Conservation (phyloP, 2,888 invertebrate species). For the Suillia variegata region DNA sequence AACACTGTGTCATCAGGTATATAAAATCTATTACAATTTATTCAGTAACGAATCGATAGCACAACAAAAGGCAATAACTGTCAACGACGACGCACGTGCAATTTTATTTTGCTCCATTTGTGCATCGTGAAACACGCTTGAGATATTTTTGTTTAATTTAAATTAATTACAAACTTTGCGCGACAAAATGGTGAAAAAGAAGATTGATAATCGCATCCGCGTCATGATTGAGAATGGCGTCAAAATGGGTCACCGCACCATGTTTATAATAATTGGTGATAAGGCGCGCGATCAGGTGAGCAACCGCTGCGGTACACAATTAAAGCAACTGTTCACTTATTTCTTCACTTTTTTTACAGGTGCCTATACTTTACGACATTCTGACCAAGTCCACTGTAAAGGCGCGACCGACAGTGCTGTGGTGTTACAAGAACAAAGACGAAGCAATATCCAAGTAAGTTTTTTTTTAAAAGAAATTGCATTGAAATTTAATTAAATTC, state of each 20-base stretch:
- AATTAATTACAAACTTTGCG: too few species aligned
- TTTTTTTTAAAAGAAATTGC: background rate
- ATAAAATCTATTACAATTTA: too few species aligned
- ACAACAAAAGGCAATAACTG: constrained; percentile 9
- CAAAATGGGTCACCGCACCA: constrained; percentile 83
- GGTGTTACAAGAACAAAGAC: constrained; percentile 97
- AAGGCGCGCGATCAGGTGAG: constrained; percentile 92
- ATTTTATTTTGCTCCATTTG: too few species aligned
- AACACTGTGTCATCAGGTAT: too few species aligned
- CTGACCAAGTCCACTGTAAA: constrained; percentile 92
- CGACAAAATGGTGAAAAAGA: constrained; percentile 86
- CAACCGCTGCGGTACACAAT: constrained; percentile 7
- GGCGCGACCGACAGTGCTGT: constrained; percentile 90
- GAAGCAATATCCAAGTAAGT: constrained; percentile 82
- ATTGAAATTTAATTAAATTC: background rate
- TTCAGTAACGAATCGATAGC: too few species aligned
- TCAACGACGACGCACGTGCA: constrained; percentile 3
- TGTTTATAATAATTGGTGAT: constrained; percentile 95
- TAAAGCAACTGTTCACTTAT: background rate
- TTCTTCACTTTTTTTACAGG: constrained; percentile 64
- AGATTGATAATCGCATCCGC: constrained; percentile 95
- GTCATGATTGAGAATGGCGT: constrained; percentile 98
- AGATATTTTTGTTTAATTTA: background rate
- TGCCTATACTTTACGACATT: constrained; percentile 97
- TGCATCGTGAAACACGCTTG: too few species aligned